A percentile compares a stretch with the other conserved stretches of the same genome.
Evolutionary conservation across 2,797 vertebrate species (phyloP).

Genomic region (Phrynocephalus forsythii): DNA sequence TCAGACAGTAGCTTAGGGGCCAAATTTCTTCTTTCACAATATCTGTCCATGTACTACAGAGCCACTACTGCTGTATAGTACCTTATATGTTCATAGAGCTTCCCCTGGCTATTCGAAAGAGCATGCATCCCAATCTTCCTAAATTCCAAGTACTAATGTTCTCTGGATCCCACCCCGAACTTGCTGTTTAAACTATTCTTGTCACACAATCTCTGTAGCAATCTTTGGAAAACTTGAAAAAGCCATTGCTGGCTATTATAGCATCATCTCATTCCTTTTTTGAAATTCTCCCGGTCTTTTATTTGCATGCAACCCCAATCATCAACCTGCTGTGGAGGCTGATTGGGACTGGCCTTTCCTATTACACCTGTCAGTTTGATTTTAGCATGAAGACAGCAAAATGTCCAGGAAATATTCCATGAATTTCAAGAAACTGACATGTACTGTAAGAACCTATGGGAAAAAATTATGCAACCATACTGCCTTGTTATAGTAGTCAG

Average conservation of each 20-base stretch:
- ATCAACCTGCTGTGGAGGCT: background rate
- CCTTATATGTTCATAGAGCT: constrained; percentile 1
- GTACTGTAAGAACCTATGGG: rapidly evolving
- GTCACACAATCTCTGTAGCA: background rate
- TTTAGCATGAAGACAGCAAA: background rate
- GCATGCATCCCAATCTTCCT: background rate
- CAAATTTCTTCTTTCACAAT: background rate
- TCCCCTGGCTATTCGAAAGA: background rate
- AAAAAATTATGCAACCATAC: background rate
- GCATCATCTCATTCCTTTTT: background rate
- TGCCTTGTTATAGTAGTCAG: background rate
- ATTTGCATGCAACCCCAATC: background rate
- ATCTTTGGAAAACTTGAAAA: background rate
- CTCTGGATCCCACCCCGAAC: too few relatives aligned
- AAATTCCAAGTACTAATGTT: background rate
- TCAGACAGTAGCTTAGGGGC: background rate
- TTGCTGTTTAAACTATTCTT: background rate
- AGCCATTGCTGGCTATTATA: background rate
- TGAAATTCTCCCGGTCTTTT: background rate
- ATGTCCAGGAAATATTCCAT: background rate
- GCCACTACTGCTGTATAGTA: rapidly evolving
- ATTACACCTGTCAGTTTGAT: background rate
- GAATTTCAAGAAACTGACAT: background rate
- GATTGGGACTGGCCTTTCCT: background rate
- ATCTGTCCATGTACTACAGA: background rate